Evolutionary conservation across 2,888 invertebrate genomes (phyloP).

Genomic region (Metacarcinus magister): DNA sequence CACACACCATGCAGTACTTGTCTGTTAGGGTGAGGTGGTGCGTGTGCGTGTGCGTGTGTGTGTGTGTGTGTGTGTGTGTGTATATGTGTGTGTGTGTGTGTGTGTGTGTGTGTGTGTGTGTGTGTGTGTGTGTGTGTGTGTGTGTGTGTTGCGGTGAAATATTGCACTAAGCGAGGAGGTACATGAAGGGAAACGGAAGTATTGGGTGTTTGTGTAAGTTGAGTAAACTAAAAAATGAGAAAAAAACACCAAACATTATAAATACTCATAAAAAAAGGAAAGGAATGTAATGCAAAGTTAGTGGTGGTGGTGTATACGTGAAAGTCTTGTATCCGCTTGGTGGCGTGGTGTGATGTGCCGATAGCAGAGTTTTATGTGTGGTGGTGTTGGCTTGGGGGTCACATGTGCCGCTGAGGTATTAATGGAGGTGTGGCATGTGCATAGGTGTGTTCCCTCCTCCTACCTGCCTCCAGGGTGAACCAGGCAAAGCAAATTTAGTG

Average conservation of each 20-base stretch:
- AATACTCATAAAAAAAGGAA: background rate
- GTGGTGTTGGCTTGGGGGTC: background rate
- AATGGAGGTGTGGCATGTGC: constrained; percentile 20
- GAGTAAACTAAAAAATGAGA: background rate
- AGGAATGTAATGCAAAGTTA: background rate
- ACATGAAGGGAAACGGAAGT: background rate
- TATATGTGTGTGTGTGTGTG: too few relatives aligned
- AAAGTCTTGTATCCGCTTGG: background rate
- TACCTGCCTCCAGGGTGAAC: background rate
- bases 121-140: too few relatives aligned
- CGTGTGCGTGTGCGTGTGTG: too few relatives aligned
- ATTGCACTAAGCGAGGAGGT: background rate
- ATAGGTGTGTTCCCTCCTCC: background rate
- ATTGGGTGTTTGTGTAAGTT: background rate
- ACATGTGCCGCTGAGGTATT: background rate
- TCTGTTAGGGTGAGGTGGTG: background rate
- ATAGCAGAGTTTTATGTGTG: constrained; percentile 10
- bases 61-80: too few relatives aligned
- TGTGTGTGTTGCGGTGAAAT: background rate
- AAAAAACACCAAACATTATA: background rate
- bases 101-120: too few relatives aligned
- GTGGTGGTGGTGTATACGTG: background rate
- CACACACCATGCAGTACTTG: background rate
- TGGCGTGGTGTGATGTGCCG: background rate
- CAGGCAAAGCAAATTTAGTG: background rate